phyloP scores from a whole-genome alignment of 1,140 invertebrate species.

The Drosophila bocki region DNA sequence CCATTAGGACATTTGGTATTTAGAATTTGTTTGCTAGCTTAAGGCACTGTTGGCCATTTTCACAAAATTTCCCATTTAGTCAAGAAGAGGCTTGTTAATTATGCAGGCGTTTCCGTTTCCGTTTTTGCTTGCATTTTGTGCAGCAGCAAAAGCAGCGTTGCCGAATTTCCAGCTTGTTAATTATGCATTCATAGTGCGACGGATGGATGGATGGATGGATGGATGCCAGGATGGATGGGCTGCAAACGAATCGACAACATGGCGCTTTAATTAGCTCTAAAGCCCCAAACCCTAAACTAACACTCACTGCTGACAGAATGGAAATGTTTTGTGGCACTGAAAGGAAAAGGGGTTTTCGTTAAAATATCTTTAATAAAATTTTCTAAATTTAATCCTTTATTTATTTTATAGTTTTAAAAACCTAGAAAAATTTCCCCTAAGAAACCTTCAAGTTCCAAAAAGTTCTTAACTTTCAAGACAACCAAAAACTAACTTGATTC shows the following conservation, averaged over 20 bases:
- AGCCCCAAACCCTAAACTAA: constrained; percentile 9
- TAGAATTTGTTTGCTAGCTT: constrained; percentile 17
- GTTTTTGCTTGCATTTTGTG: constrained; percentile 4
- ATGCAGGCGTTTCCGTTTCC: constrained; percentile 14
- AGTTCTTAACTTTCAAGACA: neutral
- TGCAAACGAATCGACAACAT: constrained; percentile 64
- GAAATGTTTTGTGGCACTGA: constrained; percentile 6
- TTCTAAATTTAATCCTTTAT: neutral
- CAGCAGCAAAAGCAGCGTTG: constrained; percentile 23
- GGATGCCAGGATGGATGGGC: constrained; percentile 1
- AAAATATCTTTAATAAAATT: neutral
- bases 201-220: constrained; percentile 13
- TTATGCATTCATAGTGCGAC: constrained; percentile 70
- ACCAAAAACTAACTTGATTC: neutral
- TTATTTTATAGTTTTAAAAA: neutral
- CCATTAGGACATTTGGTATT: constrained; percentile 29
- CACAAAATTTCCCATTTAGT: constrained; percentile 14
- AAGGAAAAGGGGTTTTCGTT: neutral
- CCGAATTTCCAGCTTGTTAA: constrained; percentile 61
- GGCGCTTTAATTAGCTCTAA: constrained; percentile 67
- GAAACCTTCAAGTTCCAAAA: neutral
- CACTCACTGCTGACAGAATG: constrained; percentile 3
- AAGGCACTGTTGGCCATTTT: constrained; percentile 31
- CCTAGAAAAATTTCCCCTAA: neutral
- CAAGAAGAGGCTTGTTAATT: constrained; percentile 34